These are phyloP conservation scores for Amphiprion percula DNA, from an alignment of 2,113 vertebrate species.

Conservation along the genomic window DNA sequence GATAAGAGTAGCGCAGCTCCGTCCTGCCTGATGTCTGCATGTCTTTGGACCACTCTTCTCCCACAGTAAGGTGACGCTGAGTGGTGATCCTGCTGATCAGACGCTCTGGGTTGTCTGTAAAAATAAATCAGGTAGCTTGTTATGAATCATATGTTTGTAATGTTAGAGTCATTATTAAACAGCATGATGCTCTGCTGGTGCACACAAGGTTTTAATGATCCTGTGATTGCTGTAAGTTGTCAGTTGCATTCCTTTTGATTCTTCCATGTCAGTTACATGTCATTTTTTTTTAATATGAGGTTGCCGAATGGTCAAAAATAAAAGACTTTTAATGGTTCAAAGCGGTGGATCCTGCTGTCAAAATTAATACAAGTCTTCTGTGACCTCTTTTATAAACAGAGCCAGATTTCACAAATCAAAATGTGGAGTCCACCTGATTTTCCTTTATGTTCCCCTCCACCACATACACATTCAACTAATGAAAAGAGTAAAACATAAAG, in stretches of 20 bases:
- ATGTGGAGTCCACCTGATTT: not conserved
- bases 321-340: not conserved
- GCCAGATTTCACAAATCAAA: not conserved
- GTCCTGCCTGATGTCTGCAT: constrained; percentile 91
- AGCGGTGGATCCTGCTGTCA: not conserved
- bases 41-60: constrained; percentile 97
- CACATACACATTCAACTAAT: not conserved
- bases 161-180: not conserved
- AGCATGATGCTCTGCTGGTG: not conserved
- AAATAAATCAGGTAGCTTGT: constrained; percentile 26
- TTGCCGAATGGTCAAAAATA: too few species aligned
- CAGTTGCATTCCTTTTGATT: constrained; percentile 1
- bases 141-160: not conserved
- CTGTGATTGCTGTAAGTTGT: not conserved
- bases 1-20: constrained; percentile 96
- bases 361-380: not conserved
- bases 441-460: constrained; percentile 4
- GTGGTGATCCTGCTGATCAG: constrained; percentile 96
- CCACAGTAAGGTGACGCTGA: constrained; percentile 94
- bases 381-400: constrained; percentile 4
- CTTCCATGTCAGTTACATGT: not conserved
- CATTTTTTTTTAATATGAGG: too few species aligned
- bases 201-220: not conserved
- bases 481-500: constrained; percentile 49
- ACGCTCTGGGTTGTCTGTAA: constrained; percentile 92